Evolutionary conservation across 2,888 invertebrate genomes (phyloP).

Genomic region (Protonemura montana): DNA sequence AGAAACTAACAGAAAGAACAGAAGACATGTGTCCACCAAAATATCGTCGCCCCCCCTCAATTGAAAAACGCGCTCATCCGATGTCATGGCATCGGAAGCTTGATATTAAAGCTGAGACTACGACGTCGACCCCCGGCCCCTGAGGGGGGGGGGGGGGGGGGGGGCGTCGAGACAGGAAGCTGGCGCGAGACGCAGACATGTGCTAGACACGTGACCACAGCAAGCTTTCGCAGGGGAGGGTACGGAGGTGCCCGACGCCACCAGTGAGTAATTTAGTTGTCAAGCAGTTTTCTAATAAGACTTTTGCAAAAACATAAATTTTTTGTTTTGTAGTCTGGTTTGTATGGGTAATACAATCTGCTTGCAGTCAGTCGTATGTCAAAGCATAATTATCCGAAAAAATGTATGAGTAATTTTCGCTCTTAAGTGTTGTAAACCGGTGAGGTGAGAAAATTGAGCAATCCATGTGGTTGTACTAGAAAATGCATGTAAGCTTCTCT

Average conservation of each 20-base stretch:
- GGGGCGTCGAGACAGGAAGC: conserved; percentile 27
- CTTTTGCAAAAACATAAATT: neutral
- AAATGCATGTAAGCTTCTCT: too few species aligned
- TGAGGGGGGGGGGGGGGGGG: conserved; percentile 2
- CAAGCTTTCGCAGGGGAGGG: neutral
- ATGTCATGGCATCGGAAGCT: conserved; percentile 1
- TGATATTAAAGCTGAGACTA: conserved; percentile 19
- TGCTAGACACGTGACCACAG: conserved; percentile 13
- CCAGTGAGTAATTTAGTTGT: neutral
- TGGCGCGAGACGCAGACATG: conserved; percentile 26
- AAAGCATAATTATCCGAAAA: neutral
- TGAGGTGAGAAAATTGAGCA: too few species aligned
- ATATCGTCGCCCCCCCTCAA: neutral
- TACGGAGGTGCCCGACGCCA: neutral
- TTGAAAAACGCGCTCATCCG: neutral
- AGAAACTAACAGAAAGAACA: neutral
- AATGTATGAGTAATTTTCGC: too few species aligned
- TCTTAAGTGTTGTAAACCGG: too few species aligned
- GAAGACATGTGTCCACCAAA: neutral
- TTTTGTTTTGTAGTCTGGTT: neutral
- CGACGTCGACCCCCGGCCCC: neutral
- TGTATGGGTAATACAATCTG: neutral
- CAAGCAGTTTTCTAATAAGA: neutral
- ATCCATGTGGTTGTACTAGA: too few species aligned
- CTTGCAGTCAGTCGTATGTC: neutral